Evolutionary conservation across 1,140 invertebrate species (phyloP).

Genomic region (Hylaeus volcanicus): DNA sequence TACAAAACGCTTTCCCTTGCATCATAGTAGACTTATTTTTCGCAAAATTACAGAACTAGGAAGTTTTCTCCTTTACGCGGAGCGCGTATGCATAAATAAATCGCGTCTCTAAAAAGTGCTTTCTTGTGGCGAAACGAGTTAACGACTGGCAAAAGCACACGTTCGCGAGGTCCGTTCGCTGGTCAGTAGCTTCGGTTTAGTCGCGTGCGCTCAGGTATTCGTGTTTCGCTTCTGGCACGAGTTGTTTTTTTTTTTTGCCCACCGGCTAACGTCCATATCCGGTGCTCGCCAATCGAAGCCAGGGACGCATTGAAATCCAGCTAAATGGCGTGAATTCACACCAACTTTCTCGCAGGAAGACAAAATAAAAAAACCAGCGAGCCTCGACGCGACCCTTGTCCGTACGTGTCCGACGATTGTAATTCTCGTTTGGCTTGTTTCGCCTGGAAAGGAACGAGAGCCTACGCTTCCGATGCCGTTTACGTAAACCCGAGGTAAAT

Average conservation of each 20-base stretch:
- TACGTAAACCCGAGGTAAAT: not conserved
- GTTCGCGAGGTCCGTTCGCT: not conserved
- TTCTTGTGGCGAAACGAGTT: not conserved
- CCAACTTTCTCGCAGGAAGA: constrained; percentile 20
- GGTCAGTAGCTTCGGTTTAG: not conserved
- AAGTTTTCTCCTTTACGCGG: too few species aligned
- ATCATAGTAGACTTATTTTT: too few species aligned
- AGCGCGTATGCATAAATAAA: too few species aligned
- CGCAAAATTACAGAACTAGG: too few species aligned
- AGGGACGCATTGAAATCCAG: constrained; percentile 28
- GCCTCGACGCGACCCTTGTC: not conserved
- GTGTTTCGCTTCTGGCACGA: constrained; percentile 1
- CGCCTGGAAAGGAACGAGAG: too few species aligned
- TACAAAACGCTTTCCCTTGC: too few species aligned
- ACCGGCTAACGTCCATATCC: constrained; percentile 21
- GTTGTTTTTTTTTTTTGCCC: not conserved
- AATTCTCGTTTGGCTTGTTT: not conserved
- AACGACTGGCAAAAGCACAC: not conserved
- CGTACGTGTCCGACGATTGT: not conserved
- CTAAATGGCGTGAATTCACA: not conserved
- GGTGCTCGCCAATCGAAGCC: constrained; percentile 26
- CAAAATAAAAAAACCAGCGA: too few species aligned
- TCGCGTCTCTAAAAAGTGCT: too few species aligned
- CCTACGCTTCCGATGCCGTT: not conserved
- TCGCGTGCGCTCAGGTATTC: constrained; percentile 21